Evolutionary conservation across 1,140 invertebrate species (phyloP), one percentile per base, ranked within the genome.

Genomic region (Lepidurus couesii): DNA sequence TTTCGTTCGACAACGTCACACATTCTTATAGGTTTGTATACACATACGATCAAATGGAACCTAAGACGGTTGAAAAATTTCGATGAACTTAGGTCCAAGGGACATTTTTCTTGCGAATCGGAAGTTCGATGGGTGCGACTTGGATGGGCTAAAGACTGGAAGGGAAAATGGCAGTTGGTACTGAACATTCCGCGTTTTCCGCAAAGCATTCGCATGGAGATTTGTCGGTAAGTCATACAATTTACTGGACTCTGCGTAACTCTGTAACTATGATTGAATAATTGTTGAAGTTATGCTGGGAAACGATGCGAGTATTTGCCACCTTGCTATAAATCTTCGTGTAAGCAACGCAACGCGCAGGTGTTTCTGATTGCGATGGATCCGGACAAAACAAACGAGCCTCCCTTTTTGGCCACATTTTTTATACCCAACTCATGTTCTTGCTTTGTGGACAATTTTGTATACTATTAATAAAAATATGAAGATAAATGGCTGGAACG

Each of bases 101-200:
- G 85, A 1, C 83, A 85, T 77, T 87, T 87, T 78, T 85, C 86
- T 24, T 87, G 86, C 78, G 85, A 87, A 77, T 85, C 86, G 10
- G 81, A 84, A 26, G 85, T 86, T 4, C 82, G 83, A 21, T 83
- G 83, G 73, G 81, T 87, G 47, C 82, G 85, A 76, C 85, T 85
- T 8, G 86, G 86, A 75, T 87, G 86, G 86, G 86, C 85, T 2
- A 83, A 84, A 76, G 86, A 86, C 47, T 81, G 84, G 77, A 83
- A 83, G 44, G 84, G 84, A 7, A 84, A 86, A 78, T 87, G 86
- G 86, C 83, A 86, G 75, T 82, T 86, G 11, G 83, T 86, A 47
- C 81, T 86, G n/a, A 86, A 86, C 80, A 86, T 84, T 0, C 82
- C 85, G 34, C 80, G 83, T 34, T 86, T 82, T 80, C 85, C 85